Evolutionary conservation across 2,113 vertebrate genomes (phyloP), one percentile per base, ranked within the genome.

Genomic region (Dicrurus megarhynchus): DNA sequence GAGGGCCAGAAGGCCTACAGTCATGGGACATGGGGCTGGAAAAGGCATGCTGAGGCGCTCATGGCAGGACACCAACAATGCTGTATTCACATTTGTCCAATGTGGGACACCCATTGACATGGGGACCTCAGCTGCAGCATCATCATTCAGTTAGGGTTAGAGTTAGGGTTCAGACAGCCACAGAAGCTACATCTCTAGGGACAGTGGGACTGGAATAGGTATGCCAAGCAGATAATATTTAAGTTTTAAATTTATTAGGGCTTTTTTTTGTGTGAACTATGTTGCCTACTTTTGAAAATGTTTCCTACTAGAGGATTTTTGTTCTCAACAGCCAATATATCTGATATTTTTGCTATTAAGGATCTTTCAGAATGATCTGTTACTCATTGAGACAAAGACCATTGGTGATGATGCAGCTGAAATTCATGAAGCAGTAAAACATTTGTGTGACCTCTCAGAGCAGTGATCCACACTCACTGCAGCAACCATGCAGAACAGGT

Each of bases 61-160:
- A 11, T 11, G 42, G 49, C 24, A 56, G 20, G 30, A 8, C 21
- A 32, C 11, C 42, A 42, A 27, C 2, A 26, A 11, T 6, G 39
- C 9, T 27, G 12, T 4, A 13, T 7, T 42, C 42, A 35, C 3
- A 13, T 27, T 27, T 56, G 64, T 64, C 10, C 18, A 5, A 0
- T 50, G 3, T 57, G 52, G 10, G 11, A 27, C 27, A 44, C 3
- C 3, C 42, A 19, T 0, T 80, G 32, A 13, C 5, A 6, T 7
- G 10, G 22, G 6, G 8, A 33, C 8, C 15, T 44, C 22, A 57
- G 21, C 11, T 24, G 26, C 18, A 33, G 15, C 0, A 0, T 22
- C 27, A 22, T 23, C 32, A 44, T 50, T 73, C 10, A 1, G 2
- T 59, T 37, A 41, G 8, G 3, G 23, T 20, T 46, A 33, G 5